These are phyloP conservation scores for Cryptus viduatorius DNA, from an alignment of 2,888 invertebrate genomes.

Conservation along the genomic window DNA sequence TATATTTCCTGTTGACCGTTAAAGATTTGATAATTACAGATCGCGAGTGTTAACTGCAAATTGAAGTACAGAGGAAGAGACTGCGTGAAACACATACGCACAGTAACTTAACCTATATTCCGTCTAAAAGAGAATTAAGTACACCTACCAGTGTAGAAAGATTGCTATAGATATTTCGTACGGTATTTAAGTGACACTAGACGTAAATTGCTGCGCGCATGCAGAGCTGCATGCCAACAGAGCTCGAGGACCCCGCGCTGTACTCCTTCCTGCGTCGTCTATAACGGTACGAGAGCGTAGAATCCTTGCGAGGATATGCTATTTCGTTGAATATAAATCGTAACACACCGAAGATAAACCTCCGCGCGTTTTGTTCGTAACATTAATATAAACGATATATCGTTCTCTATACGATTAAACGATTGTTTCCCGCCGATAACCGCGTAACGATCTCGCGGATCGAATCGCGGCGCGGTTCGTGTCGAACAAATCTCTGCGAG, in stretches of 20 bases:
- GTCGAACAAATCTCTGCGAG: not conserved
- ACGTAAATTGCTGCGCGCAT: conserved; percentile 24
- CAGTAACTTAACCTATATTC: conserved; percentile 42
- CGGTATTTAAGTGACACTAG: conserved; percentile 48
- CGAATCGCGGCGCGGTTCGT: not conserved
- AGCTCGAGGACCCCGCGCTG: not conserved
- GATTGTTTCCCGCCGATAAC: not conserved
- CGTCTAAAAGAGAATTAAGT: not conserved
- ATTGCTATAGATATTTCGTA: conserved; percentile 49
- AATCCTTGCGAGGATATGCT: conserved; percentile 25
- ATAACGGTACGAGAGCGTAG: conserved; percentile 50
- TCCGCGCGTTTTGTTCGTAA: not conserved
- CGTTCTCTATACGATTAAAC: not conserved
- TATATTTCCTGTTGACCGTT: not conserved
- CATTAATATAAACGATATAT: not conserved
- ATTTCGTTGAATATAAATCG: conserved; percentile 5
- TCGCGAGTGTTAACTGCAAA: not conserved
- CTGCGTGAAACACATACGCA: not conserved
- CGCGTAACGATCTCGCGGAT: not conserved
- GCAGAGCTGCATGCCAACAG: conserved; percentile 1
- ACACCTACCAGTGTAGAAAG: not conserved
- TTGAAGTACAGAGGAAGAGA: not conserved
- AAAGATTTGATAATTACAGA: not conserved
- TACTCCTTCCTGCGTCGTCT: conserved; percentile 1
- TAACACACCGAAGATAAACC: not conserved